A percentile compares a stretch with the other conserved stretches of the same genome.
phyloP scores from a whole-genome alignment of 1,140 invertebrate genomes.

The Paramacrobiotus metropolitanus region DNA sequence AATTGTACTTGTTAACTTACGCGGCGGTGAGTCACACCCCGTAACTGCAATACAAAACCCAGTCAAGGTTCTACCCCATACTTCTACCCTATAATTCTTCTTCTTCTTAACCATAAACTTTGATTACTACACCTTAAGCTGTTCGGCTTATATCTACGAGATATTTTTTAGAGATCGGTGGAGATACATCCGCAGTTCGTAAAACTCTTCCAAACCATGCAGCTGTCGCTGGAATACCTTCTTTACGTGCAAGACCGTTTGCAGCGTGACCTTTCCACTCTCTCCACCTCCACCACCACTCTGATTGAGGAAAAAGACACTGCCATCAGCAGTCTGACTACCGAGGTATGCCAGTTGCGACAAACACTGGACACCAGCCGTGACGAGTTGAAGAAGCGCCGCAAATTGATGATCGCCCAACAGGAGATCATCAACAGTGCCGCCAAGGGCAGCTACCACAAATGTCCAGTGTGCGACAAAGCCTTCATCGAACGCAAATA shows the following conservation, averaged over 20 bases:
- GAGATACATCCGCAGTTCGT: not conserved
- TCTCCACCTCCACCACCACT: not conserved
- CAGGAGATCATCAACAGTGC: constrained; percentile 6
- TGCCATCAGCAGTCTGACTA: not conserved
- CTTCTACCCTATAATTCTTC: too few species aligned
- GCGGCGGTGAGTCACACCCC: too few species aligned
- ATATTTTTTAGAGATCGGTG: not conserved
- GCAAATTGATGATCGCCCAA: not conserved
- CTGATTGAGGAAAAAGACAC: not conserved
- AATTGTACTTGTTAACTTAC: too few species aligned
- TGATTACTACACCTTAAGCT: too few species aligned
- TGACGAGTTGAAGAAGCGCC: not conserved
- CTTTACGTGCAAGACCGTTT: constrained; percentile 1
- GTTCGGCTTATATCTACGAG: too few species aligned
- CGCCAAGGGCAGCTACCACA: not conserved
- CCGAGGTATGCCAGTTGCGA: not conserved
- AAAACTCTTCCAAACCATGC: constrained; percentile 2
- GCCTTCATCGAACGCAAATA: constrained; percentile 2
- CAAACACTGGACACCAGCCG: not conserved
- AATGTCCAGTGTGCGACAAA: not conserved
- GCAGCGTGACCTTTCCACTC: not conserved
- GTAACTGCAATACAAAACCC: too few species aligned
- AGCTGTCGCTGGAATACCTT: constrained; percentile 4
- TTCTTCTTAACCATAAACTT: too few species aligned
- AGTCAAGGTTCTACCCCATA: too few species aligned